Conservation (phyloP, 2,888 invertebrate species). For the Leptura quadrifasciata region DNA sequence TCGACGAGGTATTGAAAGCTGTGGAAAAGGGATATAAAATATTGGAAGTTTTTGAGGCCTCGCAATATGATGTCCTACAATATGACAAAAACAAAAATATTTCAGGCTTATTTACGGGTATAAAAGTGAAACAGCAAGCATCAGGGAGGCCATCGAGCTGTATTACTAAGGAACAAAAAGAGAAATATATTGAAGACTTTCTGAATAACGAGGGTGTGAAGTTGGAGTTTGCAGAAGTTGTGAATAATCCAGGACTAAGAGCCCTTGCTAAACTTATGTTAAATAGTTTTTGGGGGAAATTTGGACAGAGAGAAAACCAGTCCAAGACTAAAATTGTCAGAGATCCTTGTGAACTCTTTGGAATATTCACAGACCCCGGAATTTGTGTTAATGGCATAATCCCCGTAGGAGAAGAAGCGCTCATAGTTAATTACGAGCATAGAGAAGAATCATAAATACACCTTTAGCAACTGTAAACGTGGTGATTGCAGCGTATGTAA, state of each 20-base stretch:
- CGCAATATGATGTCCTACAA: constrained; percentile 46
- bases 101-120: constrained; percentile 64
- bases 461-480: constrained; percentile 28
- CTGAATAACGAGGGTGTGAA: neutral
- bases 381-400: neutral
- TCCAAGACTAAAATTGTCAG: constrained; percentile 36
- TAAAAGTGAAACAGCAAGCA: constrained; percentile 63
- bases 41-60: constrained; percentile 51
- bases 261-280: constrained; percentile 17
- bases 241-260: constrained; percentile 7
- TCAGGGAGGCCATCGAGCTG: constrained; percentile 59
- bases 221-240: constrained; percentile 8
- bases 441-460: constrained; percentile 8
- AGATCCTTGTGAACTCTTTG: constrained; percentile 5
- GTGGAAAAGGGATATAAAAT: constrained; percentile 64
- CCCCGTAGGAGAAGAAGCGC: neutral
- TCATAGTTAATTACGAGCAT: constrained; percentile 24
- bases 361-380: constrained; percentile 1
- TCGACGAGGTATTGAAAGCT: constrained; percentile 66
- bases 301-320: constrained; percentile 34
- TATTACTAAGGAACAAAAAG: constrained; percentile 48
- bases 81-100: constrained; percentile 56
- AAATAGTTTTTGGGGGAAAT: constrained; percentile 21
- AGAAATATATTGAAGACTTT: constrained; percentile 33
- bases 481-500: constrained; percentile 13